A percentile compares a stretch with the other conserved stretches of the same genome.
Evolutionary conservation across 2,888 invertebrate species (phyloP).

Genomic region (Chorisops tibialis): DNA sequence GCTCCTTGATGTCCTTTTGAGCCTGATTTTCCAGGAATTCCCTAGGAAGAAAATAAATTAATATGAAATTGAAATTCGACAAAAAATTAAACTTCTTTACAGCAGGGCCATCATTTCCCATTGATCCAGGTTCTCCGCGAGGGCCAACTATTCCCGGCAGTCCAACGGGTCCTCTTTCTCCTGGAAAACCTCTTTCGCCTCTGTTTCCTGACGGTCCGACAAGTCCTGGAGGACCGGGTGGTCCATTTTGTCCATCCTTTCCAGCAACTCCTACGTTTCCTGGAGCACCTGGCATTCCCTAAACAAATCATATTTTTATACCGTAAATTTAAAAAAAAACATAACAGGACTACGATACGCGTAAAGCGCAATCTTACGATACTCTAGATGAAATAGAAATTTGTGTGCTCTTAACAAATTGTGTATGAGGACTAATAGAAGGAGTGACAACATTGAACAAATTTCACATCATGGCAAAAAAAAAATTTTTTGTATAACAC

Average conservation of each 20-base stretch:
- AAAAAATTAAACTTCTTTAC: constrained; percentile 49
- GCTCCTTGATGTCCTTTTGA: constrained; percentile 75
- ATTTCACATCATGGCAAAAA: neutral
- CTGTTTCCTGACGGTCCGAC: constrained; percentile 61
- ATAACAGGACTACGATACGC: too few species aligned
- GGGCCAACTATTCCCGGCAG: constrained; percentile 54
- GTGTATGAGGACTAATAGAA: too few species aligned
- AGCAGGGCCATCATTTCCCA: constrained; percentile 58
- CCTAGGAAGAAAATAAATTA: constrained; percentile 34
- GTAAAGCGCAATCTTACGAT: too few species aligned
- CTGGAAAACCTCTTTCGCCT: constrained; percentile 69
- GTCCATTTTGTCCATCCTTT: constrained; percentile 76
- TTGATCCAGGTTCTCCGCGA: constrained; percentile 55
- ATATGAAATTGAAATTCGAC: neutral
- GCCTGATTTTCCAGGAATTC: constrained; percentile 64
- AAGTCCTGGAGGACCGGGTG: constrained; percentile 63
- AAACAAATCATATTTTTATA: too few species aligned
- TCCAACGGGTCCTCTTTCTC: constrained; percentile 70
- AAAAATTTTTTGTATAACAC: neutral
- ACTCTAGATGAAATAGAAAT: too few species aligned
- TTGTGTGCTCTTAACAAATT: too few species aligned
- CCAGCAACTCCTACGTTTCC: constrained; percentile 72
- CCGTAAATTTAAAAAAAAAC: neutral
- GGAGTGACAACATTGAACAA: too few species aligned
- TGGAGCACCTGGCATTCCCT: constrained; percentile 71